Evolutionary conservation across 2,113 vertebrate species (phyloP).

Genomic region (Formicarius rufipectus): DNA sequence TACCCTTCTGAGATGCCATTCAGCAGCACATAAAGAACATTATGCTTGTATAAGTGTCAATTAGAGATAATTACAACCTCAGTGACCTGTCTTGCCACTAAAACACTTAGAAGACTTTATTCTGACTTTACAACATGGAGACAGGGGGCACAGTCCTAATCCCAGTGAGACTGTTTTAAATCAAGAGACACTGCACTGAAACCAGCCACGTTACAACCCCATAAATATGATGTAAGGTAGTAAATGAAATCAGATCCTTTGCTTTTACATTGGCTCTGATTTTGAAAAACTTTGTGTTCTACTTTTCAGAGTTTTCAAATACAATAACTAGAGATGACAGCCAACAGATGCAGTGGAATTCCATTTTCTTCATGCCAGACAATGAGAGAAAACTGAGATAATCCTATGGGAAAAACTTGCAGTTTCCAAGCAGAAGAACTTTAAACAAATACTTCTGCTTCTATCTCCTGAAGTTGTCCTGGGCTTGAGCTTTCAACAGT

Average conservation of each 20-base stretch:
- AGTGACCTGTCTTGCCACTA: slow-evolving; percentile 32
- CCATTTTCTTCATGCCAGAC: not conserved
- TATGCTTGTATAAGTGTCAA: slow-evolving; percentile 25
- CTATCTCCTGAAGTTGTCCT: not conserved
- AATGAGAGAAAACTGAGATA: not conserved
- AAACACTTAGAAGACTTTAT: slow-evolving; percentile 35
- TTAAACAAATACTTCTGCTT: not conserved
- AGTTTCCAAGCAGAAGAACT: not conserved
- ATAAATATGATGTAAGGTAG: not conserved
- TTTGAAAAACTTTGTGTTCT: not conserved
- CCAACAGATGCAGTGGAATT: not conserved
- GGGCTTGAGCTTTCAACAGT: not conserved
- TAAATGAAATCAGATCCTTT: not conserved
- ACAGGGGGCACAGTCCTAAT: not conserved
- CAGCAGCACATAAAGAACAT: slow-evolving; percentile 14
- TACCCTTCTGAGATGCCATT: not conserved
- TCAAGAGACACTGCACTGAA: not conserved
- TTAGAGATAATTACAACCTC: slow-evolving; percentile 51
- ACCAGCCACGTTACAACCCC: accelerated
- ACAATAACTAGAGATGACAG: not conserved
- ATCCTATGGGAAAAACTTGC: not conserved
- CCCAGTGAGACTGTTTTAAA: not conserved
- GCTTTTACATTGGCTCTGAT: not conserved
- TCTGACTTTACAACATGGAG: not conserved
- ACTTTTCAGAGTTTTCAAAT: not conserved